These are phyloP conservation scores for Nesogale talazaci DNA, from an alignment of 2,113 vertebrate species.

Conservation along the genomic window DNA sequence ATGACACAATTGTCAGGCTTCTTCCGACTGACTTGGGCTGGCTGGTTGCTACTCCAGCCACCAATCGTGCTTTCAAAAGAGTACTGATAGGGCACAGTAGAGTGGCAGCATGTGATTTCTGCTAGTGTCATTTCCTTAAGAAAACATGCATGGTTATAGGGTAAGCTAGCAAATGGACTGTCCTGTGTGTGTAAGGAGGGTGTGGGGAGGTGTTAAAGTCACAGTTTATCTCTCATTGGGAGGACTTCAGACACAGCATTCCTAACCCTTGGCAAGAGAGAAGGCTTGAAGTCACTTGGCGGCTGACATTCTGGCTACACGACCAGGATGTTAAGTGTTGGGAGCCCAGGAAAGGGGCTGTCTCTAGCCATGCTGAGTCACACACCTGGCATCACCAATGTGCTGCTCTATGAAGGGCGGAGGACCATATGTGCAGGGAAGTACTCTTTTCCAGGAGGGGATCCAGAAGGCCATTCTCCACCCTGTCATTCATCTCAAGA, in stretches of 20 bases:
- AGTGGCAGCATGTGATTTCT: slow-evolving; percentile 45
- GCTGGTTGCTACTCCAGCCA: slow-evolving; percentile 27
- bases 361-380: slow-evolving; percentile 36
- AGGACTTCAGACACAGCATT: slow-evolving; percentile 64
- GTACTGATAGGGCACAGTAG: slow-evolving; percentile 45
- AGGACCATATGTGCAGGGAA: slow-evolving; percentile 52
- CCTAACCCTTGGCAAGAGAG: slow-evolving; percentile 38
- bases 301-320: not conserved
- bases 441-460: slow-evolving; percentile 56
- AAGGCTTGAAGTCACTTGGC: slow-evolving; percentile 47
- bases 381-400: slow-evolving; percentile 48
- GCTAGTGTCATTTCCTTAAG: slow-evolving; percentile 52
- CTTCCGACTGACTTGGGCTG: slow-evolving; percentile 34
- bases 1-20: slow-evolving; percentile 74
- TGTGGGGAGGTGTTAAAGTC: not conserved
- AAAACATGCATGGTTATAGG: slow-evolving; percentile 43
- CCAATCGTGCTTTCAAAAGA: slow-evolving; percentile 27
- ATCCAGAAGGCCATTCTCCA: slow-evolving; percentile 49
- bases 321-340: slow-evolving; percentile 24
- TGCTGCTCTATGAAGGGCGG: slow-evolving; percentile 48
- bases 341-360: slow-evolving; percentile 9
- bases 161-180: slow-evolving; percentile 61
- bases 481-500: slow-evolving; percentile 69
- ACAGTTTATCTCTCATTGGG: slow-evolving; percentile 41
- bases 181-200: slow-evolving; percentile 9